Base-by-base conservation (phyloP, 2,888 invertebrate species). In the Vesta saturnalis region DNA sequence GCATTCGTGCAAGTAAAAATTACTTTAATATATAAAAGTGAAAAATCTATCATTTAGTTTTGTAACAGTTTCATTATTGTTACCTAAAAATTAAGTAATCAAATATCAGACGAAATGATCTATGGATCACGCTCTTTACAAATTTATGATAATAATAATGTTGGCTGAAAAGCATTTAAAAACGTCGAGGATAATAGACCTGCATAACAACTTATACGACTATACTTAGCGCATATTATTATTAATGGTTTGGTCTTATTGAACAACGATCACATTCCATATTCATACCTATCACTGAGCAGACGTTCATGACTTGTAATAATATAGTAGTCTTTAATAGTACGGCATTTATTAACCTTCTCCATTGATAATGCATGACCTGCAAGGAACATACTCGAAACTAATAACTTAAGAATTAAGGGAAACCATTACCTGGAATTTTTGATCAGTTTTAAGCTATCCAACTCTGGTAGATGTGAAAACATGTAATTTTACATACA, bases 241-340 rank as follows among this genome's bases (percentile, higher is more conserved):
- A 67, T 67, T 67, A 67, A 67, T 67, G 61, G 57, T 49, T 57
- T 57, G 46, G 60, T 60, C 59, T 69, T 68, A 64, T 64, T 68
- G 68, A 69, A 65, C 69, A 60, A 21, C 59, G 65, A 69, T 69
- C 69, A 59, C 69, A 69, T 69, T 69, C 61, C 18, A 58, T 69
- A 69, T 69, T 69, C 69, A 69, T 62, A 65, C 52, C 49, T 59
- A 65, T 70, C 69, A 60, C 39, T 23, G 63, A 55, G 65, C 69
- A 69, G 66, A 70, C 64, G 68, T 70, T 70, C 70, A 66, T 57
- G 67, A 64, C 60, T 52, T 10, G 55, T 73, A 73, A 73, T 73
- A 57, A 73, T 60, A 61, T 22, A 30, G 58, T 65, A 35, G 58
- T 35, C 10, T 23, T 46, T 58, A 52, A 52, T 30, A 43, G 23